Percentiles rank a stretch among this genome's conserved stretches.
Conservation (phyloP, 1,140 invertebrate species). For the Diorhabda elongata region DNA sequence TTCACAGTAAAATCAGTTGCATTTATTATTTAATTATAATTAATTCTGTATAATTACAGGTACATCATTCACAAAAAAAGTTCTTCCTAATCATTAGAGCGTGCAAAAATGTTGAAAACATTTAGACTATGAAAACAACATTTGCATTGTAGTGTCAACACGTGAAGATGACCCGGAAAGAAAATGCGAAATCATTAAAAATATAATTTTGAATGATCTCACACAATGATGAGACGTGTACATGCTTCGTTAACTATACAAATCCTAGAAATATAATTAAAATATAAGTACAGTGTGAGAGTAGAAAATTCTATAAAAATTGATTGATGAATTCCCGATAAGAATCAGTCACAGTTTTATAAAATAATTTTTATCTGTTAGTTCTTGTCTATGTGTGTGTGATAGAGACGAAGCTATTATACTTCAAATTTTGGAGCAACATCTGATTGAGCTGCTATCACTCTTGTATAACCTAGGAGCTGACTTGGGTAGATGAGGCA, state of each 20-base stretch:
- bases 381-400: too few species aligned
- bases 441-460: too few species aligned
- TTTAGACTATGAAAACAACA: constrained; percentile 25
- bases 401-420: too few species aligned
- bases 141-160: constrained; percentile 17
- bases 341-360: too few species aligned
- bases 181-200: not conserved
- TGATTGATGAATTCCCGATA: too few species aligned
- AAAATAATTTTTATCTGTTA: too few species aligned
- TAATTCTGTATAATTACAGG: constrained; percentile 23
- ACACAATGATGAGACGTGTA: not conserved
- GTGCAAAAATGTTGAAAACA: constrained; percentile 20
- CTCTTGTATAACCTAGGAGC: too few species aligned
- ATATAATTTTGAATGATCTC: not conserved
- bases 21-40: constrained; percentile 27
- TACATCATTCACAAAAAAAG: constrained; percentile 22
- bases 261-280: not conserved
- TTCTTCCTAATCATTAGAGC: constrained; percentile 20
- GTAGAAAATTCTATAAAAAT: too few species aligned
- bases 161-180: constrained; percentile 4
- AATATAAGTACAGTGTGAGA: not conserved
- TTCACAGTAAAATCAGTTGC: constrained; percentile 20
- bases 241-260: not conserved
- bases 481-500: too few species aligned
- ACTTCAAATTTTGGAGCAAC: too few species aligned